A percentile compares a stretch with the other conserved stretches of the same genome.
phyloP scores from a whole-genome alignment of 1,140 invertebrate species.

The Drosophila virilis region DNA sequence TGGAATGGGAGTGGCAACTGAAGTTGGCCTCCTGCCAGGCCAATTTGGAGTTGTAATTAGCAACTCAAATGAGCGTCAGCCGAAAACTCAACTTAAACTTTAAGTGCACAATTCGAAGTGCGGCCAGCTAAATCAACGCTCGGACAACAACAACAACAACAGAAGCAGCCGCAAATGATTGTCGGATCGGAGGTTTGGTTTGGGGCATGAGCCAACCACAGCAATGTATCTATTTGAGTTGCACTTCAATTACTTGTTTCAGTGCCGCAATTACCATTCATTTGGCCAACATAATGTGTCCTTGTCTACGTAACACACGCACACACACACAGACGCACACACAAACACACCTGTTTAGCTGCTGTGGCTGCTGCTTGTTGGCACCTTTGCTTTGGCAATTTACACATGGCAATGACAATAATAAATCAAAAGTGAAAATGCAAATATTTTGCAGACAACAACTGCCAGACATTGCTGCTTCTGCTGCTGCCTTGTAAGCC shows the following conservation, averaged over 20 bases:
- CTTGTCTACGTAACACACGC: slow-evolving; percentile 61
- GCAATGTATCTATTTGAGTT: slow-evolving; percentile 62
- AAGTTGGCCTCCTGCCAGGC: slow-evolving; percentile 27
- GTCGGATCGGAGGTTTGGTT: neutral
- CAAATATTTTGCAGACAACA: slow-evolving; percentile 71
- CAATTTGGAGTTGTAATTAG: slow-evolving; percentile 74
- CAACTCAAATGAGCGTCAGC: slow-evolving; percentile 52
- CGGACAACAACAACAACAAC: slow-evolving; percentile 4
- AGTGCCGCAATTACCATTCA: slow-evolving; percentile 81
- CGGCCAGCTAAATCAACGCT: slow-evolving; percentile 32
- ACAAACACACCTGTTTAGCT: neutral
- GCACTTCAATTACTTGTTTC: slow-evolving; percentile 82
- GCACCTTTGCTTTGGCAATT: slow-evolving; percentile 80
- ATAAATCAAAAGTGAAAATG: slow-evolving; percentile 84
- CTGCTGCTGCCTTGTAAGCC: slow-evolving; percentile 28
- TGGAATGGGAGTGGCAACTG: neutral
- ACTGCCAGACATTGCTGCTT: slow-evolving; percentile 44
- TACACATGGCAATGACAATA: slow-evolving; percentile 82
- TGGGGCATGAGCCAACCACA: slow-evolving; percentile 5
- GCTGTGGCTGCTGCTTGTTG: slow-evolving; percentile 69
- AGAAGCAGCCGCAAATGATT: neutral
- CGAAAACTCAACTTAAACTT: slow-evolving; percentile 24
- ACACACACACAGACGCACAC: slow-evolving; percentile 14
- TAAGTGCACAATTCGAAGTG: slow-evolving; percentile 43
- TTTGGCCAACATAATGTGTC: slow-evolving; percentile 79